Evolutionary conservation across 2,797 vertebrate genomes (phyloP), one percentile per base, ranked within the genome.

Genomic region (Echeneis naucrates): DNA sequence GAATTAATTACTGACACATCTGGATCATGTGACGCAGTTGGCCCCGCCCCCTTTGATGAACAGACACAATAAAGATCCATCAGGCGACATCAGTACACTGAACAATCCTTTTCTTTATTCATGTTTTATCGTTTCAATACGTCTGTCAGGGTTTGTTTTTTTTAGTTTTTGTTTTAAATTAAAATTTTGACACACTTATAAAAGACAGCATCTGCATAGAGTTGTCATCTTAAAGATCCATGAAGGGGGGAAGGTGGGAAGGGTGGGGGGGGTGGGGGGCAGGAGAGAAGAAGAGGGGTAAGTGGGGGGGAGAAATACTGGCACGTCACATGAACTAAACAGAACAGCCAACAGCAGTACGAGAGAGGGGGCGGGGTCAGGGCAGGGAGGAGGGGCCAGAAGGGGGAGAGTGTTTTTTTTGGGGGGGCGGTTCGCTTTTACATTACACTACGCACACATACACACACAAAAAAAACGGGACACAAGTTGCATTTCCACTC

Each of bases 171-270:
- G 85, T 92, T 94, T 94, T 90, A 93, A 95, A 92, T 92, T 94
- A 94, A 95, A 95, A 91, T 89, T 91, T 95, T 94, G 92, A 95
- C 94, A 95, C 94, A 95, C 93, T 95, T 95, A 95, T 94, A 95
- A 95, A 95, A 95, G 94, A 95, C 94, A 95, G 94, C 95, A 95
- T 95, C 95, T 95, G 95, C 95, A 95, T 95, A 95, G 95, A 95
- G 94, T 95, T 95, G 93, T 95, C 94, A 94, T 95, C 94, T 95
- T 95, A 95, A 94, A 95, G 94, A 95, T 94, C 93, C 91, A 93
- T 93, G 93, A 89, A 90, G 93, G 89, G 89, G 78, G 70, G 68
- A 66, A 75, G 77, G 54, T 71, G 42, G 40, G 67, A n/a, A n/a
- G n/a, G 48, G 61, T 44, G 53, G 54, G 42, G 44, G 45, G 75